Conservation (phyloP, 2,797 vertebrate genomes). For the Hipposideros larvatus region DNA sequence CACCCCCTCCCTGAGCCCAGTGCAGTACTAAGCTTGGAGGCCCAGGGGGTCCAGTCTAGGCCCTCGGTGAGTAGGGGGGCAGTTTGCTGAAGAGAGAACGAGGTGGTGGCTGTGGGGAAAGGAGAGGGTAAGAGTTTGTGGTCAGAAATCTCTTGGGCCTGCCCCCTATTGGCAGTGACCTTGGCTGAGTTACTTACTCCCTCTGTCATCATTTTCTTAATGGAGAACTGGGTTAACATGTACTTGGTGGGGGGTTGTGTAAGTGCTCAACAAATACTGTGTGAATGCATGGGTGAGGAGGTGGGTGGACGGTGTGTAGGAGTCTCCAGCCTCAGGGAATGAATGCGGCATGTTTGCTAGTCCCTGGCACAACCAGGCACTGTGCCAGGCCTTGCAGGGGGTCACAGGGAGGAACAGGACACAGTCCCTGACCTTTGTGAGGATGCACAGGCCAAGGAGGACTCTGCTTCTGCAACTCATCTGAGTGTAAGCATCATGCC, state of each 20-base stretch:
- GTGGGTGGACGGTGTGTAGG: background rate
- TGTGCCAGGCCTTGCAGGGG: background rate
- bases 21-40: background rate
- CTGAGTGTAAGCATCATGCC: background rate
- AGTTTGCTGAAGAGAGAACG: background rate
- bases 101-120: background rate
- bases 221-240: background rate
- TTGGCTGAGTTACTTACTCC: background rate
- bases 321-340: background rate
- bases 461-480: background rate
- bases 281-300: background rate
- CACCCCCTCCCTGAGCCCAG: background rate
- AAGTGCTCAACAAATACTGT: background rate
- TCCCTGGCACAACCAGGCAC: background rate
- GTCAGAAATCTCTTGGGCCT: background rate
- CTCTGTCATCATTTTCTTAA: background rate
- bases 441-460: background rate
- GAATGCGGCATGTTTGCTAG: background rate
- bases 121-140: background rate
- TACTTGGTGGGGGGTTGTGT: background rate
- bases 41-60: background rate
- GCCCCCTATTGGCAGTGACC: background rate
- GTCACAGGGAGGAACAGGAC: background rate
- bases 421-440: background rate
- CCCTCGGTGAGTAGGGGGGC: background rate